These are phyloP conservation scores for Scophthalmus maximus DNA, from an alignment of 2,113 vertebrate genomes.

Conservation along the genomic window DNA sequence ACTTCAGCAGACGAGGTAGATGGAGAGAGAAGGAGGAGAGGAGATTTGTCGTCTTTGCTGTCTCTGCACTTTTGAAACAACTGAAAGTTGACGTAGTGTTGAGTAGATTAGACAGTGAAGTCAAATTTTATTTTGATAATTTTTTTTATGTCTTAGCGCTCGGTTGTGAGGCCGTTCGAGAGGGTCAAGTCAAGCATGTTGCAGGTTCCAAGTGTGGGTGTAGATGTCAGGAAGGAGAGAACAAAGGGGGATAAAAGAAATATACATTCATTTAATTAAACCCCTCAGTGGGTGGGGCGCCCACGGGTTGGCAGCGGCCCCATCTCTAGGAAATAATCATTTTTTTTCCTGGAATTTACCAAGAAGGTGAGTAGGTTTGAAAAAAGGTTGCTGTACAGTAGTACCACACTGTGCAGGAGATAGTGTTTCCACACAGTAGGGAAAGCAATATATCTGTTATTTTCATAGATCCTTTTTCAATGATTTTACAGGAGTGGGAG, in stretches of 20 bases:
- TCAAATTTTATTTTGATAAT: neutral
- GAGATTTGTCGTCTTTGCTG: neutral
- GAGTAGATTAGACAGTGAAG: neutral
- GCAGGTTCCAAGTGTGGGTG: slow-evolving; percentile 3
- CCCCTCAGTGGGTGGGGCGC: slow-evolving; percentile 22
- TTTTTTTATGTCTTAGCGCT: neutral
- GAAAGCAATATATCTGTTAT: neutral
- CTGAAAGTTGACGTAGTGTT: neutral
- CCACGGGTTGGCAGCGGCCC: neutral
- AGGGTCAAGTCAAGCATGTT: neutral
- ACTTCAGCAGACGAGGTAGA: neutral
- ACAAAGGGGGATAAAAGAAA: slow-evolving; percentile 14
- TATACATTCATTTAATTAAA: slow-evolving; percentile 57
- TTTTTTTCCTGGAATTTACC: slow-evolving; percentile 39
- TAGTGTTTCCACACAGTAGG: neutral
- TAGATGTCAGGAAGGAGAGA: slow-evolving; percentile 7
- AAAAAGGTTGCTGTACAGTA: neutral
- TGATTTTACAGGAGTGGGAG: no score
- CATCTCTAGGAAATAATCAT: slow-evolving; percentile 28
- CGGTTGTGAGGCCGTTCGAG: neutral
- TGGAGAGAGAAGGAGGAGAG: neutral
- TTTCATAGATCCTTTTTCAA: no score
- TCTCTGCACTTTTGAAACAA: neutral
- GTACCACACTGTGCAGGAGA: neutral
- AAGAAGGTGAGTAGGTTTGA: neutral